phyloP scores from a whole-genome alignment of 92 coral and sea anemone genomes.

The Parazoanthus swiftii region DNA sequence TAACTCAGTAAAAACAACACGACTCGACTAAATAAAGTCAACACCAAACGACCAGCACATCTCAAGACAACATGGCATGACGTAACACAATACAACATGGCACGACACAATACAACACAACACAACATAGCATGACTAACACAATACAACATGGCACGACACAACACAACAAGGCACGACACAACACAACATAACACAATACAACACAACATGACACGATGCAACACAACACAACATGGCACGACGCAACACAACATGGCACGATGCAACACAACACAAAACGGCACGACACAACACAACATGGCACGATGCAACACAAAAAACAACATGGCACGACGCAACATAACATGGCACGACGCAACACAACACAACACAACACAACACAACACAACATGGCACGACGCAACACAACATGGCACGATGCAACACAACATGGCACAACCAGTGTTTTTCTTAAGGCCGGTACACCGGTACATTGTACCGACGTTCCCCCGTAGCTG shows the following conservation, averaged over 20 bases:
- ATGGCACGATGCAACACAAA: too few relatives aligned
- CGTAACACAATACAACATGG: not conserved
- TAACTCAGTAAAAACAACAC: not conserved
- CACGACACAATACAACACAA: not conserved
- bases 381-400: too few relatives aligned
- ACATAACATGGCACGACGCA: not conserved
- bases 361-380: too few relatives aligned
- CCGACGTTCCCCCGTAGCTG: too few relatives aligned
- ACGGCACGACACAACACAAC: too few relatives aligned
- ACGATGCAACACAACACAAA: too few relatives aligned
- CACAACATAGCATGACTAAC: not conserved
- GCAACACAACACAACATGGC: not conserved
- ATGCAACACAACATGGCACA: too few relatives aligned
- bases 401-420: too few relatives aligned
- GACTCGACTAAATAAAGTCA: not conserved
- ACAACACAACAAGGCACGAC: not conserved
- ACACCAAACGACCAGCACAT: not conserved
- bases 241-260: not conserved
- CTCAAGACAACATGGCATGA: not conserved
- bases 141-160: not conserved
- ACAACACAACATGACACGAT: not conserved
- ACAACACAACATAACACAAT: not conserved
- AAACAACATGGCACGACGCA: not conserved
- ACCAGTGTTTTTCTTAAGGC: too few relatives aligned
- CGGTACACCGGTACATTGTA: too few relatives aligned